Conservation (phyloP, 2,113 vertebrate species). For the Alosa alosa region DNA sequence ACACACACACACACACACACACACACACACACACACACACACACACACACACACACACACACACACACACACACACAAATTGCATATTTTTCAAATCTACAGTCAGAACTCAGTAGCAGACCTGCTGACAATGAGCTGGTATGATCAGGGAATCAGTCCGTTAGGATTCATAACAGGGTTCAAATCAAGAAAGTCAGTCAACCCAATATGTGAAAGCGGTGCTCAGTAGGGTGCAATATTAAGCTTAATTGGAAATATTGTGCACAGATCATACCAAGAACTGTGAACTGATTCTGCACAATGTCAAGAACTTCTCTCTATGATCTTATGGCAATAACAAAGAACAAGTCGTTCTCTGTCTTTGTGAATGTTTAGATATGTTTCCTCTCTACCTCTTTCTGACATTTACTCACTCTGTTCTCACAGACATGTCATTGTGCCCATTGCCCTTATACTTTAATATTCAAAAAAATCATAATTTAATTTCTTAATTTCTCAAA, state of each 20-base stretch:
- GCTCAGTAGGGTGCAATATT: constrained; percentile 42
- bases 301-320: background rate
- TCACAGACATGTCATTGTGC: background rate
- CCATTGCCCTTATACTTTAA: background rate
- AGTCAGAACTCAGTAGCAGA: constrained; percentile 33
- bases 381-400: no score
- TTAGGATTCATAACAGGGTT: constrained; percentile 75
- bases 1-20: constrained; percentile 13
- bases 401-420: background rate
- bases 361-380: background rate
- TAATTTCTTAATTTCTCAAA: no score
- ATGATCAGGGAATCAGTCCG: constrained; percentile 63
- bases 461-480: background rate
- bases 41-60: constrained; percentile 1
- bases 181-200: constrained; percentile 67
- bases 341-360: background rate
- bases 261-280: constrained; percentile 1
- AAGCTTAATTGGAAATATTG: constrained; percentile 12
- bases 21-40: background rate
- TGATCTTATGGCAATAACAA: background rate
- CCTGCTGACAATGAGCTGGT: background rate
- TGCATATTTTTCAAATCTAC: background rate
- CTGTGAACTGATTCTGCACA: background rate
- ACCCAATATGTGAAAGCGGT: constrained; percentile 53
- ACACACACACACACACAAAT: constrained; percentile 5